Conservation (phyloP, 2,888 invertebrate species). For the Cheilosia urbana region DNA sequence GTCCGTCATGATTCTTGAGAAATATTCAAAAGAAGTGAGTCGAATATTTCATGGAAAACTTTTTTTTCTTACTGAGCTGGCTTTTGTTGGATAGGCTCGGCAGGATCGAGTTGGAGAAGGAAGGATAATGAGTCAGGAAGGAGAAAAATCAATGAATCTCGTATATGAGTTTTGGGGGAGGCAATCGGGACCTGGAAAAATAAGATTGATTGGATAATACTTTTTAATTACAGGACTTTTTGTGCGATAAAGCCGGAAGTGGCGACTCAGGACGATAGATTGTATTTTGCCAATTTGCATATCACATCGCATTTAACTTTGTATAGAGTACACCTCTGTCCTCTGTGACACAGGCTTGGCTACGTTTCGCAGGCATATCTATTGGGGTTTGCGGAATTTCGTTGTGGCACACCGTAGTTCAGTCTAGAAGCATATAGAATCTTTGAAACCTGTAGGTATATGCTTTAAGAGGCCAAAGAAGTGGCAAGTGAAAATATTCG, state of each 20-base stretch:
- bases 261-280: not conserved
- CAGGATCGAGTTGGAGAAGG: slow-evolving; percentile 28
- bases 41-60: slow-evolving; percentile 66
- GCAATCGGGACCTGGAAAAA: slow-evolving; percentile 58
- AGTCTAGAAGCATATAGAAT: too few species aligned
- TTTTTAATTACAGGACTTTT: slow-evolving; percentile 70
- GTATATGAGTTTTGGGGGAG: slow-evolving; percentile 36
- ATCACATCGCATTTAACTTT: too few species aligned
- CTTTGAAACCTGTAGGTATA: too few species aligned
- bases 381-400: too few species aligned
- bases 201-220: slow-evolving; percentile 66
- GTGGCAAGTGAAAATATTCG: too few species aligned
- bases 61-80: slow-evolving; percentile 36
- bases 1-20: slow-evolving; percentile 66
- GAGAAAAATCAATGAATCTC: slow-evolving; percentile 46
- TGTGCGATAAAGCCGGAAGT: not conserved
- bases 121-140: slow-evolving; percentile 71
- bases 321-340: too few species aligned
- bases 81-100: slow-evolving; percentile 51
- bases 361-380: too few species aligned
- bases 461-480: too few species aligned
- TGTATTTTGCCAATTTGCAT: too few species aligned
- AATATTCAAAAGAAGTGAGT: slow-evolving; percentile 69
- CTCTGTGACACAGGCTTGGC: too few species aligned
- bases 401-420: too few species aligned